These are phyloP conservation scores for Chelonia mydas DNA, from an alignment of 2,797 vertebrate genomes.

Conservation along the genomic window DNA sequence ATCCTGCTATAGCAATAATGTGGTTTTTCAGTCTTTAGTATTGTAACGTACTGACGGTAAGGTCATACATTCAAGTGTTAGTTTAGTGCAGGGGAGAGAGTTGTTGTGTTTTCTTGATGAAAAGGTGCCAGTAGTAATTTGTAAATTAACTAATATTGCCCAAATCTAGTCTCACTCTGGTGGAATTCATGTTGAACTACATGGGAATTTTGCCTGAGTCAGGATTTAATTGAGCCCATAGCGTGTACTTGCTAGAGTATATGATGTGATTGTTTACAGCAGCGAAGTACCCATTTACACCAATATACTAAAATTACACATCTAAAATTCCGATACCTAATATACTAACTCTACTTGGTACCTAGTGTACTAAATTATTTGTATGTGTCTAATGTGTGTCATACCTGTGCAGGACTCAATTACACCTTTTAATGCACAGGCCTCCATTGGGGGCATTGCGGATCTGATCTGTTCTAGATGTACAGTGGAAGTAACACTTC, in stretches of 20 bases:
- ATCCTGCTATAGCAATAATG: accelerated
- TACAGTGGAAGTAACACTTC: background rate
- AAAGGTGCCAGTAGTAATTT: constrained; percentile 43
- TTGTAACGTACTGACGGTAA: background rate
- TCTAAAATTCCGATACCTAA: background rate
- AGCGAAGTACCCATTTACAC: background rate
- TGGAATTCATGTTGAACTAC: constrained; percentile 32
- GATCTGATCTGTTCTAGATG: background rate
- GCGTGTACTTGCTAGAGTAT: background rate
- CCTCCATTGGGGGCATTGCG: background rate
- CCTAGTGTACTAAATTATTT: background rate
- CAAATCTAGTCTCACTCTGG: constrained; percentile 43
- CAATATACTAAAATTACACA: background rate
- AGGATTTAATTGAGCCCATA: background rate
- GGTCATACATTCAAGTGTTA: background rate
- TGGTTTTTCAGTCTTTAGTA: background rate
- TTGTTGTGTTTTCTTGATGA: background rate
- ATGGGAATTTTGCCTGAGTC: constrained; percentile 38
- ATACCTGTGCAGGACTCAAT: background rate
- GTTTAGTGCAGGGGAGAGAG: background rate
- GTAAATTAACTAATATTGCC: constrained; percentile 28
- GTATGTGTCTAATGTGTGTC: background rate
- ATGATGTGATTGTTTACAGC: background rate
- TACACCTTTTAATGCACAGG: background rate
- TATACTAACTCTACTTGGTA: background rate